Evolutionary conservation across 1,140 invertebrate genomes (phyloP), one percentile per base, ranked within the genome.

Genomic region (Drosophila pectinifera): DNA sequence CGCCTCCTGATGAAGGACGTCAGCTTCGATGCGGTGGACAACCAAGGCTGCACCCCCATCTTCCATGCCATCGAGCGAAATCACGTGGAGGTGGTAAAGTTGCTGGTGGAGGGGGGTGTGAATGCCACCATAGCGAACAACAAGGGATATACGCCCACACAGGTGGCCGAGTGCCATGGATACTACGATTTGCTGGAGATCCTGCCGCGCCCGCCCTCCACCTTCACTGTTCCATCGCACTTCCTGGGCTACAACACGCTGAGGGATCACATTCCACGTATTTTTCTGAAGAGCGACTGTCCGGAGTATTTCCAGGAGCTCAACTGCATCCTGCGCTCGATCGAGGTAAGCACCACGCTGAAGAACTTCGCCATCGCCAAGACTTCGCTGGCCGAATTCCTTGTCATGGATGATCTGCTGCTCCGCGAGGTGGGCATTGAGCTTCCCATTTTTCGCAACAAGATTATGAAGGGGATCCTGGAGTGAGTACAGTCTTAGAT

Each of bases 61-160:
- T 94, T 94, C 59, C 92, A 93, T 91, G 93, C 93, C n/a, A 92
- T 94, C 4, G 90, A 92, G 48, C 75, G 84, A 18, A 93, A 93
- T 64, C 86, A 92, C 38, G 36, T 68, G 1, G 83, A 93, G 8
- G 77, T 93, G 39, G 93, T 93, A 10, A 82, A 93, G 75, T 62
- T 91, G 24, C 77, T 94, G 28, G 43, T 93, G 5, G 85, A 93
- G 10, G 78, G 83, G 5, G 92, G 91, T 8, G 91, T 92, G 4
- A 78, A 92, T 75, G 59, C 78, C 31, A 80, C 68, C 26, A 74
- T 91, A 48, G 56, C 79, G 18, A 93, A 94, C 78, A 73, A 82
- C 13, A 91, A 93, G 45, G 93, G 93, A 1, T 92, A 92, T 55
- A 93, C 92, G 16, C 90, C 92, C 10, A 68, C 91, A 5, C 89